Conservation (phyloP, 2,888 invertebrate genomes). For the Oscheius myriophilus region DNA sequence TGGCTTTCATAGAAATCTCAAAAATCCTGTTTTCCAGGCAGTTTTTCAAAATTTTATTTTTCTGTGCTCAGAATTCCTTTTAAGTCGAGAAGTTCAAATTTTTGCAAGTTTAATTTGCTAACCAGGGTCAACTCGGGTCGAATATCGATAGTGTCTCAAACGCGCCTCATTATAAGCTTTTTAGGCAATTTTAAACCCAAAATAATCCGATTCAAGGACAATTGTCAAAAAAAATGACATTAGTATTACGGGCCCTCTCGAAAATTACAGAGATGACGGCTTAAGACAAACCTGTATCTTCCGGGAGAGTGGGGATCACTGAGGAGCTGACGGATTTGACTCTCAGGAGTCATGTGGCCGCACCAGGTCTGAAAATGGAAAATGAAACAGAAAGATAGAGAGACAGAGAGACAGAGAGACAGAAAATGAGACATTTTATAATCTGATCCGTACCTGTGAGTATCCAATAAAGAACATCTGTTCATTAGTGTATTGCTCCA, state of each 20-base stretch:
- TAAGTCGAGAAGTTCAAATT: too few species aligned
- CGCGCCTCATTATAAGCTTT: conserved; percentile 31
- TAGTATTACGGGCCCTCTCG: background rate
- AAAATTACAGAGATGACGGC: background rate
- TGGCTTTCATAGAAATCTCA: too few species aligned
- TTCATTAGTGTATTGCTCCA: conserved; percentile 66
- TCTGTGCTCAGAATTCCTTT: too few species aligned
- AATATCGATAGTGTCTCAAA: conserved; percentile 75
- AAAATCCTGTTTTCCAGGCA: too few species aligned
- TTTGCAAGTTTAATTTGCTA: too few species aligned
- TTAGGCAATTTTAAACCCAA: background rate
- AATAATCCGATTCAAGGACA: background rate
- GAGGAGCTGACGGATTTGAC: conserved; percentile 59
- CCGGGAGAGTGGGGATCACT: conserved; percentile 69
- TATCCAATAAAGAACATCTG: conserved; percentile 71
- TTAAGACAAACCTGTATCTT: conserved; percentile 36
- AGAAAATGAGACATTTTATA: too few species aligned
- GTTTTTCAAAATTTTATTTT: too few species aligned
- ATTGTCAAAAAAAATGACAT: background rate
- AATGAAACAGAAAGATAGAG: background rate
- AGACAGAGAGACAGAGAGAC: too few species aligned
- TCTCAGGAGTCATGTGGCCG: conserved; percentile 62
- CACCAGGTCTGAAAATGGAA: conserved; percentile 62
- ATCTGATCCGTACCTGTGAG: conserved; percentile 58
- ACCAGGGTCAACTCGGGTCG: conserved; percentile 86